phyloP scores from a whole-genome alignment of 2,888 invertebrate genomes.

The Leucoma salicis region DNA sequence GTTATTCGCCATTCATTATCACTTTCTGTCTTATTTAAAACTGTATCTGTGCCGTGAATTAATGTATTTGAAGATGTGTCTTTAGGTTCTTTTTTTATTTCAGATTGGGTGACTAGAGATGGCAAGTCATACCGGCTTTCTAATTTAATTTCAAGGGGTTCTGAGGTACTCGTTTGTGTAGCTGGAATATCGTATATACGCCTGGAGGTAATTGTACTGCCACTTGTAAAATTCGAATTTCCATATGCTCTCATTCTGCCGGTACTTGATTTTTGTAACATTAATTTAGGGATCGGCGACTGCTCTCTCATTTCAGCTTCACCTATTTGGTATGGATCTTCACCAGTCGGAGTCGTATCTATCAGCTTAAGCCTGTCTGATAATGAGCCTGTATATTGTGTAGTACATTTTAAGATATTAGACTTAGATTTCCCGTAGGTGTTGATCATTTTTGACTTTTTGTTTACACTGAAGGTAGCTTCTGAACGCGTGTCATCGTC shows the following conservation, averaged over 20 bases:
- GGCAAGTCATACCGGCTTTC: slow-evolving; percentile 43
- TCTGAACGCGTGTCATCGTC: slow-evolving; percentile 49
- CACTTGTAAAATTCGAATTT: slow-evolving; percentile 36
- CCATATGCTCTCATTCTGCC: slow-evolving; percentile 52
- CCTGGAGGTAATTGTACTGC: slow-evolving; percentile 33
- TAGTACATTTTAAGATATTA: slow-evolving; percentile 43
- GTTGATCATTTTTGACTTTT: slow-evolving; percentile 64
- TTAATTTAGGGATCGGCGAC: slow-evolving; percentile 72
- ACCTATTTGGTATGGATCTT: slow-evolving; percentile 71
- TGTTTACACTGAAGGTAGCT: slow-evolving; percentile 52
- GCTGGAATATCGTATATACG: slow-evolving; percentile 52
- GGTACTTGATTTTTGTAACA: slow-evolving; percentile 66
- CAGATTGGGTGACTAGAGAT: slow-evolving; percentile 36
- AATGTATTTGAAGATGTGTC: slow-evolving; percentile 30
- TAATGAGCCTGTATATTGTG: slow-evolving; percentile 60
- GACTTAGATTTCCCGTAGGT: slow-evolving; percentile 58
- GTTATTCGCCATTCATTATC: slow-evolving; percentile 58
- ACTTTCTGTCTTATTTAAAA: slow-evolving; percentile 49
- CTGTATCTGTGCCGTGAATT: slow-evolving; percentile 48
- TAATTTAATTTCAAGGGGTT: slow-evolving; percentile 33
- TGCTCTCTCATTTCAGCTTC: slow-evolving; percentile 75
- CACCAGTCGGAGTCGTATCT: slow-evolving; percentile 71
- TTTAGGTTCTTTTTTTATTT: slow-evolving; percentile 9
- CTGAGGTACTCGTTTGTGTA: slow-evolving; percentile 36
- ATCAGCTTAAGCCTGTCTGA: slow-evolving; percentile 66